Evolutionary conservation across 2,888 invertebrate species (phyloP).

Genomic region (Oxyteleia sp.): DNA sequence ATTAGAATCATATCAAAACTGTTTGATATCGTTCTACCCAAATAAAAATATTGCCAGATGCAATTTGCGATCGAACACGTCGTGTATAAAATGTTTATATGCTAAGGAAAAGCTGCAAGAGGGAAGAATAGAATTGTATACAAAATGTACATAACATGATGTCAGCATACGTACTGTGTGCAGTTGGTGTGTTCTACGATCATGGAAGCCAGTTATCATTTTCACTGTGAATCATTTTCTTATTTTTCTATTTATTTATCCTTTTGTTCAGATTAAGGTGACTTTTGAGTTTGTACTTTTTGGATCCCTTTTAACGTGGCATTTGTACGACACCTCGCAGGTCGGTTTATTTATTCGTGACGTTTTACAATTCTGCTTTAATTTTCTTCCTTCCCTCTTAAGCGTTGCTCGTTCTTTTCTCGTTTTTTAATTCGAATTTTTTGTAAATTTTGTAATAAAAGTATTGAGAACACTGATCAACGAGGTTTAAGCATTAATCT

Average conservation of each 20-base stretch:
- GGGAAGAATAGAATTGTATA: constrained; percentile 49
- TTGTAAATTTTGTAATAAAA: constrained; percentile 64
- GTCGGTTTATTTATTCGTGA: constrained; percentile 37
- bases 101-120: constrained; percentile 28
- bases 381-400: constrained; percentile 49
- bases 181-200: constrained; percentile 43
- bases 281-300: constrained; percentile 9
- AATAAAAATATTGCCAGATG: constrained; percentile 33
- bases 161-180: constrained; percentile 32
- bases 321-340: constrained; percentile 47
- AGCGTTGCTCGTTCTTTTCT: constrained; percentile 34
- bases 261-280: too few relatives aligned
- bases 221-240: constrained; percentile 2
- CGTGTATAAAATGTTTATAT: constrained; percentile 65
- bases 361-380: too few relatives aligned
- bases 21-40: constrained; percentile 46
- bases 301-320: constrained; percentile 28
- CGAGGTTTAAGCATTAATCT: constrained; percentile 35
- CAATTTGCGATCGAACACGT: constrained; percentile 24
- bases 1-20: constrained; percentile 44
- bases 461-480: constrained; percentile 35
- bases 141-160: constrained; percentile 53
- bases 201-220: constrained; percentile 19
- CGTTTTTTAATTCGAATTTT: constrained; percentile 50
- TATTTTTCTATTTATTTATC: constrained; percentile 17